Evolutionary conservation across 2,113 vertebrate genomes (phyloP).

Genomic region (Edolisoma coerulescens): DNA sequence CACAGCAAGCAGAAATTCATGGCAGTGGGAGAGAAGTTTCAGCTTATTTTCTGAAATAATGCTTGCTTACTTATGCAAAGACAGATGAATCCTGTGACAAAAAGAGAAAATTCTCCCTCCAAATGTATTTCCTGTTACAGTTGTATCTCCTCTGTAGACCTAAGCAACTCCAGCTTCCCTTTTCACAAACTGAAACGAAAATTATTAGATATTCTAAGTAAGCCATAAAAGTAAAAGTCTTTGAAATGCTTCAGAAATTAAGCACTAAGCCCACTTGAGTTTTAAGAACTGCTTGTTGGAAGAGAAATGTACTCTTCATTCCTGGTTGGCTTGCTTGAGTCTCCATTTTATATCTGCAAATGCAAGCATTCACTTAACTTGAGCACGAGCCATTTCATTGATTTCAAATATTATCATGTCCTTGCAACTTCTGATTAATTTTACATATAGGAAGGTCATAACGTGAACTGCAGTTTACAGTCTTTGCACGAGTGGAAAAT

Average conservation of each 20-base stretch:
- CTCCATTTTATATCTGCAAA: not conserved
- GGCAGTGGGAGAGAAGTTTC: not conserved
- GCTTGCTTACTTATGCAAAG: not conserved
- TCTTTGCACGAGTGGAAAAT: not conserved
- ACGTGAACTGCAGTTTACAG: not conserved
- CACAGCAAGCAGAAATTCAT: not conserved
- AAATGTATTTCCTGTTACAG: not conserved
- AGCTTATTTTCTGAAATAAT: not conserved
- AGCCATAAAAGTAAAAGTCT: not conserved
- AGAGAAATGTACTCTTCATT: not conserved
- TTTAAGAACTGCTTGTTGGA: not conserved
- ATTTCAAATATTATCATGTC: not conserved
- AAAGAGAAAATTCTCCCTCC: not conserved
- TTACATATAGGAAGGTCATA: not conserved
- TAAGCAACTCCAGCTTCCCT: not conserved
- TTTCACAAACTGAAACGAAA: not conserved
- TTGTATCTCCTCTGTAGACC: not conserved
- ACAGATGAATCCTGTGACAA: not conserved
- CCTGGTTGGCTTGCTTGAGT: not conserved
- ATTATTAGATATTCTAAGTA: not conserved
- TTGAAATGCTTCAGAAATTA: not conserved
- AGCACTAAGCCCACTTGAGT: not conserved
- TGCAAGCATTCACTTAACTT: not conserved
- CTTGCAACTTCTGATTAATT: not conserved
- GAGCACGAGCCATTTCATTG: fast-evolving